phyloP scores from a whole-genome alignment of 2,113 vertebrate species.

The Micronisus gabar region DNA sequence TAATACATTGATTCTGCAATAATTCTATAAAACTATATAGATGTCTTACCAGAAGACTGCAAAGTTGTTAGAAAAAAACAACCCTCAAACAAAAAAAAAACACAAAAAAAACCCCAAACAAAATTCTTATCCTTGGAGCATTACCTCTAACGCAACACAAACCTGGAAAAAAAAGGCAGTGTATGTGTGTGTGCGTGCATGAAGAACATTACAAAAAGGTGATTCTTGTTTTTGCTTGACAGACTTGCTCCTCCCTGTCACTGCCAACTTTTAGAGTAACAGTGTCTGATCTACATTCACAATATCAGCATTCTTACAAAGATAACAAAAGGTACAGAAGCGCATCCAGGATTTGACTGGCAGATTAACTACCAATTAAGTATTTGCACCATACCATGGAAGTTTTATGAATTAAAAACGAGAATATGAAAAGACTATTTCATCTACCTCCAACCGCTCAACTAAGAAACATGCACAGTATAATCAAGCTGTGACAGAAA shows the following conservation, averaged over 20 bases:
- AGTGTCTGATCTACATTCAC: not conserved
- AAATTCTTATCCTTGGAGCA: not conserved
- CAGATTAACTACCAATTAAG: not conserved
- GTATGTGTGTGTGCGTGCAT: fast-evolving
- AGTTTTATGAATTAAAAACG: not conserved
- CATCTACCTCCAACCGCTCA: not conserved
- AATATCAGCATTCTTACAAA: not conserved
- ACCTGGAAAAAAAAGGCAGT: not conserved
- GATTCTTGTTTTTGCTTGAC: not conserved
- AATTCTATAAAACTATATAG: not conserved
- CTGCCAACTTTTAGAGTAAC: not conserved
- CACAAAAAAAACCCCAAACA: no score
- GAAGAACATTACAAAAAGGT: not conserved
- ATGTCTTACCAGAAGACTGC: not conserved
- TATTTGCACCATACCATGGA: not conserved
- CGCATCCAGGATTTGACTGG: not conserved
- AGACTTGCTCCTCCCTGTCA: not conserved
- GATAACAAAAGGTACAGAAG: not conserved
- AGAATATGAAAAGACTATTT: not conserved
- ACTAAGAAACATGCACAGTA: not conserved
- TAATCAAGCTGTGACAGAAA: not conserved
- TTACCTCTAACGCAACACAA: not conserved
- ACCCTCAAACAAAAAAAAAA: no score
- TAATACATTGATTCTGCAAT: not conserved
- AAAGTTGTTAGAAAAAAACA: not conserved